A percentile compares a stretch with the other conserved stretches of the same genome.
Conservation (phyloP, 2,113 vertebrate species). For the Nibea coibor region DNA sequence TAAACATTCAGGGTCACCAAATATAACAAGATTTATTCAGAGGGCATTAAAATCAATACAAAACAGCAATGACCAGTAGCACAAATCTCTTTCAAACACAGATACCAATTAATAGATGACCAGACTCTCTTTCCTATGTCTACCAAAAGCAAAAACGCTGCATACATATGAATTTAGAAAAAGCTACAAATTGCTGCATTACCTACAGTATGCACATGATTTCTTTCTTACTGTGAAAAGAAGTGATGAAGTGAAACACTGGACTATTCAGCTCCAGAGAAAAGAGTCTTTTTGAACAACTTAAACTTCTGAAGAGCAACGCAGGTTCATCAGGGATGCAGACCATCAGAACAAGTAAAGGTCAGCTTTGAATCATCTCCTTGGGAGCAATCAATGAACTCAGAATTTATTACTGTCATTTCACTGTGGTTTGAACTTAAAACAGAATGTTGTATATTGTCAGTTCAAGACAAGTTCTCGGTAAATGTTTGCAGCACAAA, state of each 20-base stretch:
- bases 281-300: constrained; percentile 34
- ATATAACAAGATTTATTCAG: neutral
- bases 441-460: constrained; percentile 21
- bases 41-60: neutral
- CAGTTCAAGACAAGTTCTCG: neutral
- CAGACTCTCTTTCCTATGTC: neutral
- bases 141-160: neutral
- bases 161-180: neutral
- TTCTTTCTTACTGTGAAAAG: neutral
- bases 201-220: neutral
- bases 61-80: neutral
- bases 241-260: neutral
- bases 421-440: constrained; percentile 49
- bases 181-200: constrained; percentile 15
- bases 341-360: constrained; percentile 63
- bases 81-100: neutral
- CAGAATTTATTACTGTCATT: constrained; percentile 66
- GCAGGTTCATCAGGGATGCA: constrained; percentile 73
- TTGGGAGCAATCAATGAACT: constrained; percentile 72
- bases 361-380: constrained; percentile 72
- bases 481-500: constrained; percentile 17
- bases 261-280: constrained; percentile 10
- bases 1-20: neutral
- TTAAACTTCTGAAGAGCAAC: constrained; percentile 44
- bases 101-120: neutral